Evolutionary conservation across 2,797 vertebrate genomes (phyloP).

Genomic region (Amblyopsis hoosieri): DNA sequence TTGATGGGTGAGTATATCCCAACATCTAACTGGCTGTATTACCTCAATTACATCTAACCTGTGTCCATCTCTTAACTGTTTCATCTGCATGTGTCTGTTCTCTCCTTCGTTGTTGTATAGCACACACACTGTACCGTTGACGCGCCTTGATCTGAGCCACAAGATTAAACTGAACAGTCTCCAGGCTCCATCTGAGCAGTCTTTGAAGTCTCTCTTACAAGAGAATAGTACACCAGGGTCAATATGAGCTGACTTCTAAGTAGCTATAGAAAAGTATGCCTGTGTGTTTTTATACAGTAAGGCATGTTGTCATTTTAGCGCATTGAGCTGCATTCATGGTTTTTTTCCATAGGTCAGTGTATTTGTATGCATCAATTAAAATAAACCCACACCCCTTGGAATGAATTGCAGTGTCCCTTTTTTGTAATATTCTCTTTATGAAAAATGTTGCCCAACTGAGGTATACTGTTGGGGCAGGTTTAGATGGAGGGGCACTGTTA

Average conservation of each 20-base stretch:
- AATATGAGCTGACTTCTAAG: constrained; percentile 9
- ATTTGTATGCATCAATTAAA: neutral
- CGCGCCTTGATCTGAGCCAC: constrained; percentile 21
- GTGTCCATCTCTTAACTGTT: constrained; percentile 12
- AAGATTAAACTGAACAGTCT: constrained; percentile 22
- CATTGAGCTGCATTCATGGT: too few relatives aligned
- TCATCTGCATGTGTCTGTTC: neutral
- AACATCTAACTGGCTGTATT: neutral
- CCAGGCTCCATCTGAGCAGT: constrained; percentile 9
- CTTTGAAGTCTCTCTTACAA: constrained; percentile 21
- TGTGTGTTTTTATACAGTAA: neutral
- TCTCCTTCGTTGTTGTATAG: constrained; percentile 10
- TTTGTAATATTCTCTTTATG: neutral
- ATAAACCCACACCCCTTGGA: neutral
- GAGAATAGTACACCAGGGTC: constrained; percentile 25
- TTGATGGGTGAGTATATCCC: neutral
- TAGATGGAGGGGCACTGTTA: constrained; percentile 2
- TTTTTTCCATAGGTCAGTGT: too few relatives aligned
- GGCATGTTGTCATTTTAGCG: neutral
- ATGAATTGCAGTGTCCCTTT: too few relatives aligned
- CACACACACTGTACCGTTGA: constrained; percentile 6
- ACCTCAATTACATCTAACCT: neutral
- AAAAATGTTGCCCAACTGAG: neutral
- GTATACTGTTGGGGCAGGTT: neutral
- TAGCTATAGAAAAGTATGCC: constrained; percentile 4